Conservation (phyloP, 2,888 invertebrate genomes). For the Kryphioiulus occultus region DNA sequence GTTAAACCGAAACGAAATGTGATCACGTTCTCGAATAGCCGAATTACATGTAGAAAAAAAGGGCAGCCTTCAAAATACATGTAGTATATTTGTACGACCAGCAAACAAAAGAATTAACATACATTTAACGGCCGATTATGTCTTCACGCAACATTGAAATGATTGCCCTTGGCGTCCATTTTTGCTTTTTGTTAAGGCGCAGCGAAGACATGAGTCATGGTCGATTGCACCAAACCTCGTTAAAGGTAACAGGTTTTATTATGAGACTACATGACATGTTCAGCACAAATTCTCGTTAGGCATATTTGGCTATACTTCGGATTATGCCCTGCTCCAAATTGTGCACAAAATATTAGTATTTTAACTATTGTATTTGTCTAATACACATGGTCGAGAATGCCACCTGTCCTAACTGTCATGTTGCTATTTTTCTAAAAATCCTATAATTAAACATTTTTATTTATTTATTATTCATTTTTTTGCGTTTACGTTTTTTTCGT, state of each 20-base stretch:
- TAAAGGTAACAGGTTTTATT: neutral
- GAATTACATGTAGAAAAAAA: neutral
- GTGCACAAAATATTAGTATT: no score
- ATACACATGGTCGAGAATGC: no score
- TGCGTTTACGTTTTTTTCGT: no score
- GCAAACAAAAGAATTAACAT: neutral
- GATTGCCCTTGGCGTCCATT: neutral
- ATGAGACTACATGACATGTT: no score
- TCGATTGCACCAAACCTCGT: neutral
- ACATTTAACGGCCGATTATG: neutral
- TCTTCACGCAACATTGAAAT: neutral
- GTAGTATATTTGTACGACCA: neutral
- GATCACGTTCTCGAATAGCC: neutral
- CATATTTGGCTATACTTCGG: no score
- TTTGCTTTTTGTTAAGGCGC: neutral
- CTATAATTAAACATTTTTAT: no score
- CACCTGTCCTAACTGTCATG: no score
- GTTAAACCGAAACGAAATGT: constrained; percentile 1
- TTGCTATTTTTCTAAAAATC: no score
- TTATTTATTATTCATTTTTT: no score
- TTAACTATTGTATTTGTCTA: no score
- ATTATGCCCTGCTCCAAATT: no score
- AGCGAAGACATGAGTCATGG: neutral
- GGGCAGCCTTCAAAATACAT: neutral
- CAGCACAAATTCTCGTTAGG: neutral